These are phyloP conservation scores for Dipodomys spectabilis DNA, from an alignment of 2,113 vertebrate species.

Conservation along the genomic window DNA sequence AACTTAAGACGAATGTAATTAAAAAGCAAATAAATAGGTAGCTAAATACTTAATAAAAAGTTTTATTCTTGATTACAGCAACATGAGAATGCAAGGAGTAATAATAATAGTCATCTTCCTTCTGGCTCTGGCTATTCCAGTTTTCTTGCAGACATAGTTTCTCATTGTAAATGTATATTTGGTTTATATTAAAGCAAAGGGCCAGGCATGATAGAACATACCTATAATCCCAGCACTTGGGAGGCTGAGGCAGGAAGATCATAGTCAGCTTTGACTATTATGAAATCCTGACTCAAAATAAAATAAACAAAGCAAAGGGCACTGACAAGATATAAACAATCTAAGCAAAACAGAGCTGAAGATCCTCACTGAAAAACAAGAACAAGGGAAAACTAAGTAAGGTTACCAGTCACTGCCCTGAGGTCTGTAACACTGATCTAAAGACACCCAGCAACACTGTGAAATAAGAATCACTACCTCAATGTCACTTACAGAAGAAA, in stretches of 20 bases:
- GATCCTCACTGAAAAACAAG: background rate
- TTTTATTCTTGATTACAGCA: conserved; percentile 42
- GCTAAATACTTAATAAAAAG: conserved; percentile 38
- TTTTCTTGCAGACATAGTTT: conserved; percentile 53
- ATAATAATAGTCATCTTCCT: conserved; percentile 14
- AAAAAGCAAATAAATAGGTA: conserved; percentile 60
- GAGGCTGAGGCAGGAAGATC: background rate
- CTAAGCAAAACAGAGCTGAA: background rate
- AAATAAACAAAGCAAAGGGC: background rate
- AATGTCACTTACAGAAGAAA: background rate
- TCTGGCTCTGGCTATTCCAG: conserved; percentile 30
- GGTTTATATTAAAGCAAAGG: conserved; percentile 30
- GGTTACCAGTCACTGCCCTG: background rate
- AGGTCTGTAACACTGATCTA: no score
- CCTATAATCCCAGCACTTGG: background rate
- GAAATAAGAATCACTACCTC: background rate
- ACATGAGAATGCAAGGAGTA: conserved; percentile 35
- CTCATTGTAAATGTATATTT: conserved; percentile 64
- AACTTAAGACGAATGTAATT: conserved; percentile 26
- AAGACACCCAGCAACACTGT: background rate
- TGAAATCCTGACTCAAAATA: background rate
- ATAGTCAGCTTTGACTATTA: background rate
- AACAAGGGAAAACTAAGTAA: background rate
- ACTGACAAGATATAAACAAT: background rate
- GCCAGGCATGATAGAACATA: background rate